A percentile compares a stretch with the other conserved stretches of the same genome.
These are phyloP conservation scores for Sceloporus undulatus DNA, from an alignment of 2,113 vertebrate genomes.

Conservation along the genomic window DNA sequence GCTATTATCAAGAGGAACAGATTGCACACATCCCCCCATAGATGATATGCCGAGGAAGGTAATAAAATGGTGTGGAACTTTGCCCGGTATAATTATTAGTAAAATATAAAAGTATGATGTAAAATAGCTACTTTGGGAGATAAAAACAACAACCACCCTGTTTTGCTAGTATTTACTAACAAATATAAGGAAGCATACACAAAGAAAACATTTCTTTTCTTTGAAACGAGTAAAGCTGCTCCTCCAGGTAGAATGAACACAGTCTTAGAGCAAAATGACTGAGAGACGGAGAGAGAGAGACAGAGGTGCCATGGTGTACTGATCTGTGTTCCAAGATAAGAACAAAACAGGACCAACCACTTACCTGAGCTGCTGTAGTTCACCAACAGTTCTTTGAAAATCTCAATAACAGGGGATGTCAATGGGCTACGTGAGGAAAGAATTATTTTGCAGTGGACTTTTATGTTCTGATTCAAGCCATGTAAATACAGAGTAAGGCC, in stretches of 20 bases:
- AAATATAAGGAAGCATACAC: not conserved
- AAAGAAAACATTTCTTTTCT: not conserved
- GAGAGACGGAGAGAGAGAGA: not conserved
- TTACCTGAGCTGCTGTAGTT: not conserved
- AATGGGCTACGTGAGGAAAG: not conserved
- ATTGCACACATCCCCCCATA: constrained; percentile 19
- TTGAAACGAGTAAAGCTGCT: not conserved
- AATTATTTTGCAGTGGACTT: not conserved
- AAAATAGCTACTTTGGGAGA: constrained; percentile 25
- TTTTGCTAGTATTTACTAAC: not conserved
- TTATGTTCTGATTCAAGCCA: not conserved
- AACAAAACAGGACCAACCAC: not conserved
- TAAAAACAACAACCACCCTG: not conserved
- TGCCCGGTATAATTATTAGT: constrained; percentile 52
- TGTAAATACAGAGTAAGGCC: not conserved
- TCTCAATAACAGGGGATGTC: not conserved
- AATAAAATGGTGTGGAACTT: constrained; percentile 67
- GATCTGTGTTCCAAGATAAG: not conserved
- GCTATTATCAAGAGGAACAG: constrained; percentile 56
- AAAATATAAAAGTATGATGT: constrained; percentile 59
- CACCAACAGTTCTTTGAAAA: not conserved
- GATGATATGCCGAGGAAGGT: constrained; percentile 44
- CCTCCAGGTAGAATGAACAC: not conserved
- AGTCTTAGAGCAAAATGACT: not conserved
- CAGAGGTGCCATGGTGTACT: not conserved